These are phyloP conservation scores for Helicoverpa assulta DNA, from an alignment of 2,888 invertebrate species.

Conservation along the genomic window DNA sequence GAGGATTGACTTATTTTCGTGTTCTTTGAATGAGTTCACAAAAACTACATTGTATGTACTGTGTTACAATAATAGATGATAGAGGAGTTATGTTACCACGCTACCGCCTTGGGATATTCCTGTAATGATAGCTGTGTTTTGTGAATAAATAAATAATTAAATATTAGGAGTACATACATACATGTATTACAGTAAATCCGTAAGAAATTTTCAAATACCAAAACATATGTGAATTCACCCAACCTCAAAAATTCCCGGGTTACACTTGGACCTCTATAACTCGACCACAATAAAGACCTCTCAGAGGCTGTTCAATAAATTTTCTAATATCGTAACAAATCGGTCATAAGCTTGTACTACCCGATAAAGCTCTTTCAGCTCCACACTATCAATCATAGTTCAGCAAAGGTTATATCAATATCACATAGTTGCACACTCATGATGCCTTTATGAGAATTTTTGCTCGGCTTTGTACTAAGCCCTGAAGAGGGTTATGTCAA, in stretches of 20 bases:
- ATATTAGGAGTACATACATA: too few relatives aligned
- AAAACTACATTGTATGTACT: too few relatives aligned
- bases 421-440: constrained; percentile 83
- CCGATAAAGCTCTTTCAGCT: constrained; percentile 80
- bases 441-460: constrained; percentile 77
- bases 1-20: too few relatives aligned
- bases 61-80: too few relatives aligned
- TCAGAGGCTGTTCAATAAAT: constrained; percentile 63
- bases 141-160: too few relatives aligned
- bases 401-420: constrained; percentile 85
- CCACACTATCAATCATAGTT: constrained; percentile 88
- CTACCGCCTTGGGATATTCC: too few relatives aligned
- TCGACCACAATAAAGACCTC: constrained; percentile 56
- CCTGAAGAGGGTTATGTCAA: constrained; percentile 73
- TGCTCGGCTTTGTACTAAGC: constrained; percentile 68
- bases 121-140: too few relatives aligned
- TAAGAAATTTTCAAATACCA: neutral
- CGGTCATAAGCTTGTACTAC: constrained; percentile 76
- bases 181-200: neutral
- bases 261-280: constrained; percentile 37
- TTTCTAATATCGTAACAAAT: constrained; percentile 82
- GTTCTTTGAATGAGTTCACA: too few relatives aligned
- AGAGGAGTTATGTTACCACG: too few relatives aligned
- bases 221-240: constrained; percentile 5
- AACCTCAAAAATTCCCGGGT: constrained; percentile 28